Evolutionary conservation across 2,888 invertebrate genomes (phyloP).

Genomic region (Pomacea canaliculata): DNA sequence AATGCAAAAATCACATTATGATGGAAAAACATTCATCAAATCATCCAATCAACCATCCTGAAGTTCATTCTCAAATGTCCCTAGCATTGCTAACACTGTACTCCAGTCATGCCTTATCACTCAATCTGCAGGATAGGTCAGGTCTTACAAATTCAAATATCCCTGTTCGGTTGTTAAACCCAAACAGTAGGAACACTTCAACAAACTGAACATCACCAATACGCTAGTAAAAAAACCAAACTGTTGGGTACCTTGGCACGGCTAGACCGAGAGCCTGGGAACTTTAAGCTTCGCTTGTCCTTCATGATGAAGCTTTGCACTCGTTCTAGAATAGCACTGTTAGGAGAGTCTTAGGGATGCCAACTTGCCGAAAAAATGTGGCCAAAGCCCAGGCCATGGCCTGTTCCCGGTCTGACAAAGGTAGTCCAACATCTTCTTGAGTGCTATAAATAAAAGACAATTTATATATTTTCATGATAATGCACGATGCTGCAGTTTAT

Average conservation of each 20-base stretch:
- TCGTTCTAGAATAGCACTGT: conserved; percentile 77
- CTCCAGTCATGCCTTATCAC: too few relatives aligned
- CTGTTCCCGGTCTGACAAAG: conserved; percentile 38
- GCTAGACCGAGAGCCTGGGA: conserved; percentile 38
- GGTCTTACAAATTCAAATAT: too few relatives aligned
- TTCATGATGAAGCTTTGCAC: conserved; percentile 88
- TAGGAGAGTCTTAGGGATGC: conserved; percentile 75
- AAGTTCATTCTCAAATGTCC: too few relatives aligned
- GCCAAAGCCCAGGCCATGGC: conserved; percentile 84
- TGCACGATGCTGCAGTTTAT: background rate
- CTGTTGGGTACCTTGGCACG: conserved; percentile 40
- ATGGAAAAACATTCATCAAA: too few relatives aligned
- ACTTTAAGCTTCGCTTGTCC: conserved; percentile 80
- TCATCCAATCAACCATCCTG: too few relatives aligned
- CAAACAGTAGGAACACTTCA: background rate
- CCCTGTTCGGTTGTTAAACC: background rate
- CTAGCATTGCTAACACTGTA: too few relatives aligned
- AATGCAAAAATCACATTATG: too few relatives aligned
- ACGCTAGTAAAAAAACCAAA: too few relatives aligned
- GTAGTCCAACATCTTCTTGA: conserved; percentile 19
- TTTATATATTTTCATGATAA: background rate
- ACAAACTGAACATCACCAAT: background rate
- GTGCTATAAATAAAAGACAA: background rate
- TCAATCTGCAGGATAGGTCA: too few relatives aligned
- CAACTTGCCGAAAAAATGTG: conserved; percentile 85